Conservation (phyloP, 2,113 vertebrate species). For the Ailurus styani region DNA sequence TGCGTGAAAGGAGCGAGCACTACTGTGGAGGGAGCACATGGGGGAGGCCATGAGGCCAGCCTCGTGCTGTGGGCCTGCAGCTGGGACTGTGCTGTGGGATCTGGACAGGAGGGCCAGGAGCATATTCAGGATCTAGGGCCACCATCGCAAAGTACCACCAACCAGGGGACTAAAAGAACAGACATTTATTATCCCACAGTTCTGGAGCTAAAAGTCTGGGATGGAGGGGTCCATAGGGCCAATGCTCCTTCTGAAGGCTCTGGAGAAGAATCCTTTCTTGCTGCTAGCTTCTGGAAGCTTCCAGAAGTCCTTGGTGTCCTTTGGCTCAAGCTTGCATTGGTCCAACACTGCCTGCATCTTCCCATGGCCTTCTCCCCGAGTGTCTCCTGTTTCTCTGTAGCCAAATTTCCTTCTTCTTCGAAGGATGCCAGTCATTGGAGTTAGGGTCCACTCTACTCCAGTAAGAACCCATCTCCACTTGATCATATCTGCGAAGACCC, state of each 20-base stretch:
- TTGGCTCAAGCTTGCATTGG: background rate
- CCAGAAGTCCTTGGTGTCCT: background rate
- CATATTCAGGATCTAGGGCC: background rate
- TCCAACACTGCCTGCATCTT: background rate
- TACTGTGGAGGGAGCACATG: background rate
- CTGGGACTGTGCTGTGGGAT: background rate
- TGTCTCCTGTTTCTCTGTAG: background rate
- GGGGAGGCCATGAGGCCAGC: background rate
- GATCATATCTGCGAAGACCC: background rate
- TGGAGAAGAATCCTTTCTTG: background rate
- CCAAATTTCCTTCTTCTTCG: background rate
- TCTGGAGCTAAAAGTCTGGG: background rate
- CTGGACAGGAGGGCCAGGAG: background rate
- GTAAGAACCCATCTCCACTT: background rate
- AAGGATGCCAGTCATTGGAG: background rate
- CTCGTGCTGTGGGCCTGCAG: fast-evolving
- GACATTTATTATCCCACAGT: background rate
- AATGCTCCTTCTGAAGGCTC: background rate
- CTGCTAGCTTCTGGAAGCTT: background rate
- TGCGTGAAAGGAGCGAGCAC: background rate
- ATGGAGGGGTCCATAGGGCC: no score
- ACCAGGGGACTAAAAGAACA: background rate
- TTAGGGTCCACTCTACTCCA: background rate
- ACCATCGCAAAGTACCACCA: background rate
- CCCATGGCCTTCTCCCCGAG: background rate